Base-by-base conservation (phyloP, 2,797 vertebrate genomes). In the Sebastes vulpes region DNA sequence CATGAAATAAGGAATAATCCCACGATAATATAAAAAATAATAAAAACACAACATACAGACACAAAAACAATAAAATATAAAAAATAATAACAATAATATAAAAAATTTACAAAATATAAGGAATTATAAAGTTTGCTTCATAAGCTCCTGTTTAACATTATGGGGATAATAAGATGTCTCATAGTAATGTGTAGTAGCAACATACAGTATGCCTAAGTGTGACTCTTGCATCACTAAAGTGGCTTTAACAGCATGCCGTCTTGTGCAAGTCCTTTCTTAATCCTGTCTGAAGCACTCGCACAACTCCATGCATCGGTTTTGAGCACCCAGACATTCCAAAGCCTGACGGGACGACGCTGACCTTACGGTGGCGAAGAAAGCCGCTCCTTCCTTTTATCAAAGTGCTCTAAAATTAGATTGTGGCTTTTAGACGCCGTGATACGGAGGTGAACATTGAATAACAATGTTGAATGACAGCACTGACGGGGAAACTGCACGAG, bases 401-500 rank as follows among this genome's bases (percentile, higher is more conserved):
- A 2, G 16, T 46, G 10, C 66, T 72, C 59, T 79, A 73, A 72
- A 77, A 72, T 83, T 79, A 81, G 50, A 11, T 23, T 18, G 1
- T n/a, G 8, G 5, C 8, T 25, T 59, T 18, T 31, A 28, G 50
- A 52, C 48, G 42, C 16, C 23, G 0, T 18, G n/a, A 32, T 32
- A 0, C 3, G 9, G 20, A 23, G 31, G 48, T 20, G 46, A 65
- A 20, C 9, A 2, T 11, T 9, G 28, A 9, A 18, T 3, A 11
- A 48, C 67, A 4, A n/a, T 38, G 35, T 10, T 71, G 53, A 72
- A 28, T 18, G 31, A 64, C 56, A 14, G 52, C 50, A 23, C 10
- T 9, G 77, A 56, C 50, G 14, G 53, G 18, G 32, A 48, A 92
- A 84, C 78, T 84, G 84, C 23, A 65, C 11, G 0, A 69, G 52